A percentile compares a stretch with the other conserved stretches of the same genome.
These are phyloP conservation scores for Synergus japonicus DNA, from an alignment of 2,888 invertebrate species.

Conservation along the genomic window DNA sequence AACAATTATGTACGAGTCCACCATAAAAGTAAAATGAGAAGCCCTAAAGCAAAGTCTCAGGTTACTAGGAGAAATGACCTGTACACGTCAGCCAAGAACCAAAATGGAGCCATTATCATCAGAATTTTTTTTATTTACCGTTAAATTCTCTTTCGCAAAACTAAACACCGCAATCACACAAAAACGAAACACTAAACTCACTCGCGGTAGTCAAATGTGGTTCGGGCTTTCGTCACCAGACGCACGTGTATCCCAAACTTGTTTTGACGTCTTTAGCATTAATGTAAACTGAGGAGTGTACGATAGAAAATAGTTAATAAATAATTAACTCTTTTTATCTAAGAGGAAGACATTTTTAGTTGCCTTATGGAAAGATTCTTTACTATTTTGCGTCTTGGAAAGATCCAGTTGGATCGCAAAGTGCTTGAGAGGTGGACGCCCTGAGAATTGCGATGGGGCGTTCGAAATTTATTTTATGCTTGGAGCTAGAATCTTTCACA, in stretches of 20 bases:
- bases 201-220: background rate
- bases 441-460: background rate
- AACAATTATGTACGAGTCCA: background rate
- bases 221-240: background rate
- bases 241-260: background rate
- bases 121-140: background rate
- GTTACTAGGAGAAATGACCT: slow-evolving; percentile 40
- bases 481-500: slow-evolving; percentile 10
- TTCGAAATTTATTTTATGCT: slow-evolving; percentile 9
- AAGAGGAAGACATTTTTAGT: background rate
- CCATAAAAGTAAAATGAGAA: slow-evolving; percentile 38
- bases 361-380: background rate
- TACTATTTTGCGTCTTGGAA: slow-evolving; percentile 13
- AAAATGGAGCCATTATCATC: background rate
- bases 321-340: too few relatives aligned
- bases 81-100: slow-evolving; percentile 29
- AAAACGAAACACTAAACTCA: background rate
- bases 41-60: slow-evolving; percentile 22
- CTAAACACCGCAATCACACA: background rate
- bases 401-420: slow-evolving; percentile 9
- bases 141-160: background rate
- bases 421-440: slow-evolving; percentile 25
- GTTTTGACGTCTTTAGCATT: background rate
- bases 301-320: too few relatives aligned
- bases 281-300: background rate